Base-by-base conservation (phyloP, 2,797 vertebrate species). In the Catharus ustulatus region DNA sequence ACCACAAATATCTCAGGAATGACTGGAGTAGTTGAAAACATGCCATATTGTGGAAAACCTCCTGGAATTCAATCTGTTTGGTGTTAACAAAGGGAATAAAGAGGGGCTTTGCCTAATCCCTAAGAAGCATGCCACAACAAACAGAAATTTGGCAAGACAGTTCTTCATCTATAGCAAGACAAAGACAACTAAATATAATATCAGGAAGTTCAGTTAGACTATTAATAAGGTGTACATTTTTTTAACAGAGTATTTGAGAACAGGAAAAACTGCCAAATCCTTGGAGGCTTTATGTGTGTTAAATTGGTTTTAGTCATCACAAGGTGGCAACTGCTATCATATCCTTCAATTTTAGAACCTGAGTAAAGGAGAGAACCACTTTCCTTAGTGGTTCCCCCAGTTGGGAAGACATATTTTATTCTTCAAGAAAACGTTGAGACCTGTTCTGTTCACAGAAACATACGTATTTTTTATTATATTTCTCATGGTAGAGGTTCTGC, bases 1-100 rank as follows among this genome's bases (percentile, higher is more conserved):
- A 57, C 87, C 87, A 90, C 87, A 94, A 74, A 43, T 79, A 94
- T 76, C 77, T 96, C 63, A 51, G 85, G 89, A 95, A 93, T 91
- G 59, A 85, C 36, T 77, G 48, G 67, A 85, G 67, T 89, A 89
- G 89, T 57, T 94, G 91, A 91, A 96, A 94, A 85, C 19, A 45
- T 78, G 55, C 40, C 84, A 84, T 91, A 42, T 84, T 94, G 66
- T 93, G 71, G 77, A 93, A 93, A 90, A 91, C 24, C 75, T 89
- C 32, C n/a, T 81, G 76, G 76, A 81, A 87, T 87, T 87, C 73
- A 89, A n/a, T 94, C 58, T 84, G 59, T 42, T 89, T 48, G 64
- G n/a, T 76, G 51, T 90, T 94, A 92, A 72, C 30, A 72, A 59
- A 26, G 19, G 21, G 36, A 30, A 20, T 82, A 79, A 57, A 81